Evolutionary conservation across 2,797 vertebrate species (phyloP).

Genomic region (Potorous gilbertii): DNA sequence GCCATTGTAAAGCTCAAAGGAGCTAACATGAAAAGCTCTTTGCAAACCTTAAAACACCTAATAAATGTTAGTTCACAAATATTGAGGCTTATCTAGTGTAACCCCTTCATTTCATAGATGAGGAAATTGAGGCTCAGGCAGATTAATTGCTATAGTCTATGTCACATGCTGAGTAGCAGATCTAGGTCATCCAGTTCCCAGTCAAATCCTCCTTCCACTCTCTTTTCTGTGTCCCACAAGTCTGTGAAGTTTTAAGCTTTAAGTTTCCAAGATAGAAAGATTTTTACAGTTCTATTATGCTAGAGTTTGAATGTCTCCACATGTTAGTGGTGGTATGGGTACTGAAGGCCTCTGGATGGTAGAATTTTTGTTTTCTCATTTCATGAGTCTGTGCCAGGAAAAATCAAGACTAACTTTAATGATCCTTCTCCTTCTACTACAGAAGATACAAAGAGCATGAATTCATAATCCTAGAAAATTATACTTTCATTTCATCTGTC

Average conservation of each 20-base stretch:
- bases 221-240: background rate
- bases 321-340: background rate
- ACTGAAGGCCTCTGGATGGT: background rate
- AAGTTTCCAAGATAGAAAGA: background rate
- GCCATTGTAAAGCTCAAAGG: background rate
- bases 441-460: background rate
- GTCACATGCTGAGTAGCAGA: background rate
- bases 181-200: background rate
- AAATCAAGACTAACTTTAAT: background rate
- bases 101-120: background rate
- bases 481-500: background rate
- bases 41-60: background rate
- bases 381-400: background rate
- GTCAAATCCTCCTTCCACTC: background rate
- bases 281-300: background rate
- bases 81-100: background rate
- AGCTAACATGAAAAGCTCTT: background rate
- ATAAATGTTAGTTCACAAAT: background rate
- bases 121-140: background rate
- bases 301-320: background rate
- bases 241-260: background rate
- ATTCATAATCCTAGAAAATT: background rate
- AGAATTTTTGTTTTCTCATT: background rate
- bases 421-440: background rate
- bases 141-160: background rate